Evolutionary conservation across 2,888 invertebrate species (phyloP).

Genomic region (Coenonympha glycerion): DNA sequence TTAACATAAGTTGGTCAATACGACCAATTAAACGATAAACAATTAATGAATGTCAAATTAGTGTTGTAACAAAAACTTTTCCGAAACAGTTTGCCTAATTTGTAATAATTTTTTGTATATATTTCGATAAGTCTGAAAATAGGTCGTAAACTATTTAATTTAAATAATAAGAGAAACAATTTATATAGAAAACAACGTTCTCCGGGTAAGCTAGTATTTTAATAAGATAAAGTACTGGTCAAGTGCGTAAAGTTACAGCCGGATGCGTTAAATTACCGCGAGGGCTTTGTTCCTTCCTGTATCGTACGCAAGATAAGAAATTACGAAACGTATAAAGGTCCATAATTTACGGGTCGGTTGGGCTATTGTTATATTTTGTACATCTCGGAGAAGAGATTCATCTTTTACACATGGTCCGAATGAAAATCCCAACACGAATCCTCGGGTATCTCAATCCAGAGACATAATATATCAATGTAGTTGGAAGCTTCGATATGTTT

Average conservation of each 20-base stretch:
- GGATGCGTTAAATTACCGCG: background rate
- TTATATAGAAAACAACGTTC: too few relatives aligned
- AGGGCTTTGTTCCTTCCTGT: background rate
- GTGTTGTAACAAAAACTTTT: too few relatives aligned
- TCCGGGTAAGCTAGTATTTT: too few relatives aligned
- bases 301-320: background rate
- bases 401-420: slow-evolving; percentile 7
- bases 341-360: slow-evolving; percentile 7
- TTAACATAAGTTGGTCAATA: too few relatives aligned
- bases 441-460: background rate
- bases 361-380: background rate
- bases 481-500: background rate
- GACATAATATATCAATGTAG: slow-evolving; percentile 4
- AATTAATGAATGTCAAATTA: too few relatives aligned
- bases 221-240: too few relatives aligned
- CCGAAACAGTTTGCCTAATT: background rate
- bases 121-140: too few relatives aligned
- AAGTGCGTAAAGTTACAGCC: background rate
- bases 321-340: background rate
- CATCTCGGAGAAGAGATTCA: slow-evolving; percentile 2
- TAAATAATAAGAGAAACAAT: too few relatives aligned
- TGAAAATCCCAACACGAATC: slow-evolving; percentile 2
- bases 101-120: too few relatives aligned
- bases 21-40: too few relatives aligned
- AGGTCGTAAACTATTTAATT: too few relatives aligned